A percentile compares a stretch with the other conserved stretches of the same genome.
Evolutionary conservation across 35 echinoderm and acorn worm genomes (phyloP).

Genomic region (Heliocidaris erythrogramma): DNA sequence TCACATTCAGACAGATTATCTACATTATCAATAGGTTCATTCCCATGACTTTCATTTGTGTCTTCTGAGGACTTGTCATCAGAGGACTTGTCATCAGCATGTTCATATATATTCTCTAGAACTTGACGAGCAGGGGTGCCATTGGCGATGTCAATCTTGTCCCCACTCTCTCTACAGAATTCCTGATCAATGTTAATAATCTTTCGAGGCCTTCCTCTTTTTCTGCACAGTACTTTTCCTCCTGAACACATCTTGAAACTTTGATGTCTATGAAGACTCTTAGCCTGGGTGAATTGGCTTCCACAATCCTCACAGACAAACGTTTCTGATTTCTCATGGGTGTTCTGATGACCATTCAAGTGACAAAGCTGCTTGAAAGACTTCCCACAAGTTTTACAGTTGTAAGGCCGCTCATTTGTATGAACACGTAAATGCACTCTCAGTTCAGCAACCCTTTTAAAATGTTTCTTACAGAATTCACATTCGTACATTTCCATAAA

Average conservation of each 20-base stretch:
- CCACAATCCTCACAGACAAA: slow-evolving; percentile 32
- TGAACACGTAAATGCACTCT: slow-evolving; percentile 51
- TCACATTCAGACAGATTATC: neutral
- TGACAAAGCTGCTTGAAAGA: slow-evolving; percentile 62
- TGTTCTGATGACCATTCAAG: slow-evolving; percentile 51
- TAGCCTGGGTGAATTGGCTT: neutral
- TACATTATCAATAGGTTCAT: neutral
- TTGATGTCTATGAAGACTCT: slow-evolving; percentile 30
- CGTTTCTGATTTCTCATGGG: slow-evolving; percentile 1
- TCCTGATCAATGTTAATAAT: neutral
- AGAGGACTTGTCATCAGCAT: neutral
- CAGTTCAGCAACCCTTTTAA: slow-evolving; percentile 38
- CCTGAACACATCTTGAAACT: neutral
- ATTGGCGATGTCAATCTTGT: neutral
- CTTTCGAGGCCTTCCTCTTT: slow-evolving; percentile 27
- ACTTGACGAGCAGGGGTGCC: neutral
- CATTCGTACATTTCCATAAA: slow-evolving; percentile 22
- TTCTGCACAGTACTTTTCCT: neutral
- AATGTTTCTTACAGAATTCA: slow-evolving; percentile 31
- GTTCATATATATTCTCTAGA: neutral
- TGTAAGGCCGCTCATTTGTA: slow-evolving; percentile 59
- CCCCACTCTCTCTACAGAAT: neutral
- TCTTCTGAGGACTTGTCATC: neutral
- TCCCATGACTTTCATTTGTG: neutral
- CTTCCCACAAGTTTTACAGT: slow-evolving; percentile 58